These are phyloP conservation scores for Epinotia nisella DNA, from an alignment of 2,888 invertebrate species.

Conservation along the genomic window DNA sequence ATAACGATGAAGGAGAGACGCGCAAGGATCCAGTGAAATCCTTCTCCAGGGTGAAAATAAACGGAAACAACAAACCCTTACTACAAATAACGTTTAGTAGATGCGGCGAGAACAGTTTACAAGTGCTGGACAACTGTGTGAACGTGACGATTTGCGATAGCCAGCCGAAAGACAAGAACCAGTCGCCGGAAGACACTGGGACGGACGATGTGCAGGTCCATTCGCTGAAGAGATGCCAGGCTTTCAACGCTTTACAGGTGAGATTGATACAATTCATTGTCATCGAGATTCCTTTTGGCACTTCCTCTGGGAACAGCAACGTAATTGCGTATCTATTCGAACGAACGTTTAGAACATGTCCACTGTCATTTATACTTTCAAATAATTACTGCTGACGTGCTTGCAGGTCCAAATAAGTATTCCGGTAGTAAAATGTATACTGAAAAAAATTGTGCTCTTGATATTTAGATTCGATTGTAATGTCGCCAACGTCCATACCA, in stretches of 20 bases:
- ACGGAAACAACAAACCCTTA: conserved; percentile 77
- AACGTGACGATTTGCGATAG: conserved; percentile 74
- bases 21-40: conserved; percentile 65
- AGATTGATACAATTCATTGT: background rate
- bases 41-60: conserved; percentile 76
- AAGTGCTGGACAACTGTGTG: conserved; percentile 76
- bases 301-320: background rate
- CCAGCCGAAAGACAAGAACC: conserved; percentile 61
- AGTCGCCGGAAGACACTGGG: conserved; percentile 64
- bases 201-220: conserved; percentile 68
- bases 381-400: no score
- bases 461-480: no score
- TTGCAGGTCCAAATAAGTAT: no score
- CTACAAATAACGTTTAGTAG: conserved; percentile 75
- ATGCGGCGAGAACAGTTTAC: conserved; percentile 73
- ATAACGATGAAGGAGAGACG: conserved; percentile 51
- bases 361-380: no score
- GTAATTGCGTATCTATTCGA: no score
- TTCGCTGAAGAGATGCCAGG: conserved; percentile 78
- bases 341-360: no score
- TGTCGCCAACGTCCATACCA: conserved; percentile 72
- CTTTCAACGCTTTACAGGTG: conserved; percentile 82
- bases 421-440: no score
- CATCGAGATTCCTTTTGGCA: background rate
- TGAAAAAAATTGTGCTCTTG: no score